Percentiles rank a stretch among this genome's conserved stretches.
Conservation (phyloP, 2,888 invertebrate species). For the Ischnura elegans region DNA sequence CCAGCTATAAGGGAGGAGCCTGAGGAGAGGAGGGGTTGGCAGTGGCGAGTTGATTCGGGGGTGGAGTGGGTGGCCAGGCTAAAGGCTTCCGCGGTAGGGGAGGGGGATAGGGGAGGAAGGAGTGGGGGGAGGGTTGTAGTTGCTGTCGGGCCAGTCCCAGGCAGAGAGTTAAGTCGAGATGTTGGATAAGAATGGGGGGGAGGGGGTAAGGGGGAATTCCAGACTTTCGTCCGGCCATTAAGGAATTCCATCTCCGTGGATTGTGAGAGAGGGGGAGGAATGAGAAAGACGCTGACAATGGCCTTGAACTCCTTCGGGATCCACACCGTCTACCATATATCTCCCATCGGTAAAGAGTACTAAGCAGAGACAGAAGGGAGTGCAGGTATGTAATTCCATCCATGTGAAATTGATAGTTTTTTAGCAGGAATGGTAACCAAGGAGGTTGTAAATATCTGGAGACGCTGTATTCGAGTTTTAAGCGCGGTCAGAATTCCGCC, state of each 20-base stretch:
- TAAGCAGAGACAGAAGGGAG: too few relatives aligned
- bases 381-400: too few relatives aligned
- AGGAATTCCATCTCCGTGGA: neutral
- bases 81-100: neutral
- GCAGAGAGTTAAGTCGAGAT: neutral
- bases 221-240: slow-evolving; percentile 35
- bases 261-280: neutral
- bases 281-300: neutral
- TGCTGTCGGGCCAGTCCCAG: too few relatives aligned
- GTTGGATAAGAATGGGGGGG: neutral
- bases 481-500: too few relatives aligned
- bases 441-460: too few relatives aligned
- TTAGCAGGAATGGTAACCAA: too few relatives aligned
- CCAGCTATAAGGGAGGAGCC: neutral
- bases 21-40: neutral
- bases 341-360: neutral
- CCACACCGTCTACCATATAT: neutral
- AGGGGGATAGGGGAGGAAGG: neutral
- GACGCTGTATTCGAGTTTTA: too few relatives aligned
- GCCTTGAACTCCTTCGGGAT: slow-evolving; percentile 5
- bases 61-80: neutral
- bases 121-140: neutral
- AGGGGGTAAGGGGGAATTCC: neutral
- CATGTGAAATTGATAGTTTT: too few relatives aligned
- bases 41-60: neutral